These are phyloP conservation scores for Diprion similis DNA, from an alignment of 1,140 invertebrate species.

Conservation along the genomic window DNA sequence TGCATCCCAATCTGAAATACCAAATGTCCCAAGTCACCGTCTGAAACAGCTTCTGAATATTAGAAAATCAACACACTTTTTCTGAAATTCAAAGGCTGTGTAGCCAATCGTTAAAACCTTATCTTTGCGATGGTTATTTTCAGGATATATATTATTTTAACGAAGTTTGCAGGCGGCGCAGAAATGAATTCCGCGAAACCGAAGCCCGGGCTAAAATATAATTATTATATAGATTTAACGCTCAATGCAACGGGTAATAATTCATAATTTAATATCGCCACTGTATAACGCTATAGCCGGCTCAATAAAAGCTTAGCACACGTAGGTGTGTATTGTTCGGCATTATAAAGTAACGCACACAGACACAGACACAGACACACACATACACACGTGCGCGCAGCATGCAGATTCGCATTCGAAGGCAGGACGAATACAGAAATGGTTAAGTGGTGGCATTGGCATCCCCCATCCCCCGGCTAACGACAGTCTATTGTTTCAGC, in stretches of 20 bases:
- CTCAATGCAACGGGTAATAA: constrained; percentile 32
- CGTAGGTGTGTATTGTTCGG: background rate
- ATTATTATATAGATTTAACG: constrained; percentile 12
- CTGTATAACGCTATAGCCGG: background rate
- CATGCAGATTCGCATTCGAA: constrained; percentile 4
- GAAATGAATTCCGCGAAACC: constrained; percentile 24
- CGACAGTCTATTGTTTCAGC: constrained; percentile 62
- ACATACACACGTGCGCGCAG: background rate
- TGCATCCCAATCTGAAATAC: too few relatives aligned
- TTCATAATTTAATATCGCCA: constrained; percentile 50
- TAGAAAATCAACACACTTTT: too few relatives aligned
- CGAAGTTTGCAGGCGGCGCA: constrained; percentile 19
- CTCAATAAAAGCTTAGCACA: background rate
- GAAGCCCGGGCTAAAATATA: constrained; percentile 29
- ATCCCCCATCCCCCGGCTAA: constrained; percentile 55
- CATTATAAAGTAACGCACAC: background rate
- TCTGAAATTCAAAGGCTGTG: too few relatives aligned
- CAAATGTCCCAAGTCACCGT: too few relatives aligned
- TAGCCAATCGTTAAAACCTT: too few relatives aligned
- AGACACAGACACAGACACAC: too few relatives aligned
- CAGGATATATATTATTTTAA: background rate
- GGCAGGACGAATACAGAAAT: constrained; percentile 56
- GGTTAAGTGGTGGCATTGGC: constrained; percentile 62
- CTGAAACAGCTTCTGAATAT: too few relatives aligned
- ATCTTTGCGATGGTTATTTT: too few relatives aligned